A percentile compares a stretch with the other conserved stretches of the same genome.
phyloP scores from a whole-genome alignment of 2,797 vertebrate genomes.

The Spea hammondii region DNA sequence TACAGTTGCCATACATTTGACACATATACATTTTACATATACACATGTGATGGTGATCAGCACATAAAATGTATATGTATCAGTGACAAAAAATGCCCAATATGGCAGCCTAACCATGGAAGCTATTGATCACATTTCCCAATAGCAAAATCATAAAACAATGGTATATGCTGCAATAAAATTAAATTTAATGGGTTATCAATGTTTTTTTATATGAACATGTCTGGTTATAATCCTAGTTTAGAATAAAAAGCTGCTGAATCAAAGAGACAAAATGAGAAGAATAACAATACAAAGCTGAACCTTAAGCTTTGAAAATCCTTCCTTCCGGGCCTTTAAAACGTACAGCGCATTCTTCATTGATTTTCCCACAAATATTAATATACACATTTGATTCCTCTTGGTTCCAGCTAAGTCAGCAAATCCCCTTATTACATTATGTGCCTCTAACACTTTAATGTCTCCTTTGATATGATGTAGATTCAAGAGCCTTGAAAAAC shows the following conservation, averaged over 20 bases:
- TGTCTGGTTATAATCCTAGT: conserved; percentile 42
- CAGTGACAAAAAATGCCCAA: no score
- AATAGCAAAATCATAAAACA: no score
- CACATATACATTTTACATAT: no score
- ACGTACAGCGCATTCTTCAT: conserved; percentile 35
- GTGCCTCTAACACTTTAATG: conserved; percentile 35
- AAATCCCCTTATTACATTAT: conserved; percentile 57
- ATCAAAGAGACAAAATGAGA: conserved; percentile 38
- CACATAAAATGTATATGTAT: no score
- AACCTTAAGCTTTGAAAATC: conserved; percentile 53
- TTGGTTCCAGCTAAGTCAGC: conserved; percentile 55
- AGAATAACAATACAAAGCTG: conserved; percentile 49
- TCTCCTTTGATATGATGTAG: conserved; percentile 41
- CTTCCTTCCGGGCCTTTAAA: conserved; percentile 57
- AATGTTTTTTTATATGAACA: conserved; percentile 3
- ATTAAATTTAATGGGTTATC: no score
- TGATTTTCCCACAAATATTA: conserved; percentile 51
- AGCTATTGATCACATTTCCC: no score
- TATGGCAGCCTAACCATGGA: no score
- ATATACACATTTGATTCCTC: conserved; percentile 54
- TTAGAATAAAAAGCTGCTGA: conserved; percentile 23
- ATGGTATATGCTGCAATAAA: background rate
- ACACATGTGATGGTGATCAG: no score
- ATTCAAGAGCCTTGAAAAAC: conserved; percentile 19
- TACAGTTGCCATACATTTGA: no score